A percentile compares a stretch with the other conserved stretches of the same genome.
Conservation (phyloP, 2,888 invertebrate species). For the Didymodactylos carnosus region DNA sequence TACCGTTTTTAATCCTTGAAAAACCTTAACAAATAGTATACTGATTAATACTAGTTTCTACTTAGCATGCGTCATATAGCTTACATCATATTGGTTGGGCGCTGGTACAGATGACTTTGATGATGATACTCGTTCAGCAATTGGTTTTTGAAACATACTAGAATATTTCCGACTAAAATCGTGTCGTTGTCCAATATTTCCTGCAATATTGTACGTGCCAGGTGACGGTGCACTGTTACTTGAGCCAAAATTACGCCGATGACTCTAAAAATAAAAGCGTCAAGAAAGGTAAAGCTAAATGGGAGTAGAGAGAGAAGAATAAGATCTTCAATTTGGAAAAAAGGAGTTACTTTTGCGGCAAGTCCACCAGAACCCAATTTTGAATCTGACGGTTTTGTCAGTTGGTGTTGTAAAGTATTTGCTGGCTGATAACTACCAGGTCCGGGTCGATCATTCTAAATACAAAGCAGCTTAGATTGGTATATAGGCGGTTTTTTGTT, state of each 20-base stretch:
- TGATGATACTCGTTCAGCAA: slow-evolving; percentile 20
- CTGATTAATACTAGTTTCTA: too few relatives aligned
- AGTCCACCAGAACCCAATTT: slow-evolving; percentile 32
- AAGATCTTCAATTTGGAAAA: too few relatives aligned
- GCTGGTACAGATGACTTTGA: slow-evolving; percentile 22
- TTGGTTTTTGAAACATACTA: slow-evolving; percentile 26
- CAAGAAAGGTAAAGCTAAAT: not conserved
- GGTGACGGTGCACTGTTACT: slow-evolving; percentile 8
- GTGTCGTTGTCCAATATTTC: not conserved
- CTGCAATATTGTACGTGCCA: not conserved
- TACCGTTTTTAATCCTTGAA: not conserved
- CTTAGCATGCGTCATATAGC: slow-evolving; percentile 14
- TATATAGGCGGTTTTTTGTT: not conserved
- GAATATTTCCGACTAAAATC: slow-evolving; percentile 25
- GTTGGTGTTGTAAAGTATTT: slow-evolving; percentile 18
- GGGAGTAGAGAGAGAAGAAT: slow-evolving; percentile 18
- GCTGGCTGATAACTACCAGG: slow-evolving; percentile 27
- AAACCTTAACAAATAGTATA: not conserved
- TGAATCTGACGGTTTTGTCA: slow-evolving; percentile 23
- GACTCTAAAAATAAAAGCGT: not conserved
- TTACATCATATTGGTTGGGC: slow-evolving; percentile 30
- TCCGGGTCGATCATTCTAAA: slow-evolving; percentile 30
- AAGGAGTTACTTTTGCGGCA: slow-evolving; percentile 28
- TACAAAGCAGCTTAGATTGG: not conserved
- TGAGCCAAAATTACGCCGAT: not conserved